phyloP scores from a whole-genome alignment of 2,797 vertebrate genomes.

The Anas georgica region DNA sequence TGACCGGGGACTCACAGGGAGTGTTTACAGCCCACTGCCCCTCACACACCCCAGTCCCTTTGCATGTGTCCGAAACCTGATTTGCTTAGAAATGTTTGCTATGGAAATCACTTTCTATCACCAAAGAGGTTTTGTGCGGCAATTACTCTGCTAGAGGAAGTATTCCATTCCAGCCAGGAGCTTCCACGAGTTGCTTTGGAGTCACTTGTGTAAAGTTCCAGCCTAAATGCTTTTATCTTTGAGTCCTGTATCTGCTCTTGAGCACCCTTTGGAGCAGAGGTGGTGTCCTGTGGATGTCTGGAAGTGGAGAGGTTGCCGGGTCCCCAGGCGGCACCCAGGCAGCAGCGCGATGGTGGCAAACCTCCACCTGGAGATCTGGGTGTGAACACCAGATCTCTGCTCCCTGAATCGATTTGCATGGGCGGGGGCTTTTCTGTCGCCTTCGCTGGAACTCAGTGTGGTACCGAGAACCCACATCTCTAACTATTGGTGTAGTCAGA shows the following conservation, averaged over 20 bases:
- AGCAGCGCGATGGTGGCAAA: no score
- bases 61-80: not conserved
- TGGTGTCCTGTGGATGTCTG: not conserved
- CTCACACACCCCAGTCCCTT: not conserved
- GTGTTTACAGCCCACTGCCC: not conserved
- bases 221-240: not conserved
- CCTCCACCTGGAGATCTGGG: not conserved
- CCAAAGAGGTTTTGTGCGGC: not conserved
- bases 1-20: not conserved
- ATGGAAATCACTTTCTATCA: conserved; percentile 8
- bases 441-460: not conserved
- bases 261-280: not conserved
- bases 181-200: not conserved
- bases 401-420: not conserved
- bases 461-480: not conserved
- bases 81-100: not conserved
- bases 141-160: not conserved
- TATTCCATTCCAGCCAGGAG: not conserved
- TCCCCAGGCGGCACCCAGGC: no score
- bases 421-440: not conserved
- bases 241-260: not conserved
- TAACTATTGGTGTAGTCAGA: not conserved
- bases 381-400: not conserved
- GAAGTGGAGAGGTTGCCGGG: not conserved
- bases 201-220: not conserved